Conservation (phyloP, 2,113 vertebrate genomes). For the Phyllopteryx taeniolatus region DNA sequence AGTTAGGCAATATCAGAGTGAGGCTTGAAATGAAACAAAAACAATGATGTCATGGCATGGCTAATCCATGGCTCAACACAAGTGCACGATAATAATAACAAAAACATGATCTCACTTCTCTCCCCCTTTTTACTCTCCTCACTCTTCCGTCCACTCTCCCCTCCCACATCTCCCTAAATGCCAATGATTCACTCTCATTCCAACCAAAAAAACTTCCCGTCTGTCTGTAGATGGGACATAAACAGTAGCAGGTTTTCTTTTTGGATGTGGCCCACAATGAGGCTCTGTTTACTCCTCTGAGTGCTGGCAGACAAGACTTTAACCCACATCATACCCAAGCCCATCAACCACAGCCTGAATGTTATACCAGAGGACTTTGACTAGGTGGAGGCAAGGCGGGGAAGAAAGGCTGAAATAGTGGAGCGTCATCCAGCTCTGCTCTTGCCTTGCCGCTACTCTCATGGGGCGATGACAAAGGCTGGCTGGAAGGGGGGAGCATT, state of each 20-base stretch:
- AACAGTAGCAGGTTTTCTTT: conserved; percentile 67
- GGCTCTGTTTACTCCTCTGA: conserved; percentile 72
- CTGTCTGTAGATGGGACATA: conserved; percentile 59
- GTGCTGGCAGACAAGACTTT: conserved; percentile 66
- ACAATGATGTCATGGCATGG: conserved; percentile 73
- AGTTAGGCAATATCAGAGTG: conserved; percentile 57
- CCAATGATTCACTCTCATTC: conserved; percentile 62
- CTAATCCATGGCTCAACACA: conserved; percentile 71
- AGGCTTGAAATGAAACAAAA: conserved; percentile 69
- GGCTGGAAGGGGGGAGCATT: conserved; percentile 56
- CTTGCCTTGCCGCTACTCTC: conserved; percentile 53
- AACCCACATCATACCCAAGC: conserved; percentile 68
- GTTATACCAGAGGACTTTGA: conserved; percentile 57
- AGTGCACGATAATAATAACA: conserved; percentile 73
- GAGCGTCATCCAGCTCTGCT: conserved; percentile 59
- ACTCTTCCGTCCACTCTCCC: conserved; percentile 47
- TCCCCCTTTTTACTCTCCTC: conserved; percentile 23
- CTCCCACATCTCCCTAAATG: conserved; percentile 55
- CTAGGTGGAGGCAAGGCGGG: conserved; percentile 5
- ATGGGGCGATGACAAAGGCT: conserved; percentile 71
- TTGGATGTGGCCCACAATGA: conserved; percentile 66
- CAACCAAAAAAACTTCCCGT: conserved; percentile 36
- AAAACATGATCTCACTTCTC: conserved; percentile 69
- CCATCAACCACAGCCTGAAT: conserved; percentile 62
- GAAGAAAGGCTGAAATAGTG: conserved; percentile 53